Evolutionary conservation across 2,113 vertebrate genomes (phyloP).

Genomic region (Mormyrus iriodes): DNA sequence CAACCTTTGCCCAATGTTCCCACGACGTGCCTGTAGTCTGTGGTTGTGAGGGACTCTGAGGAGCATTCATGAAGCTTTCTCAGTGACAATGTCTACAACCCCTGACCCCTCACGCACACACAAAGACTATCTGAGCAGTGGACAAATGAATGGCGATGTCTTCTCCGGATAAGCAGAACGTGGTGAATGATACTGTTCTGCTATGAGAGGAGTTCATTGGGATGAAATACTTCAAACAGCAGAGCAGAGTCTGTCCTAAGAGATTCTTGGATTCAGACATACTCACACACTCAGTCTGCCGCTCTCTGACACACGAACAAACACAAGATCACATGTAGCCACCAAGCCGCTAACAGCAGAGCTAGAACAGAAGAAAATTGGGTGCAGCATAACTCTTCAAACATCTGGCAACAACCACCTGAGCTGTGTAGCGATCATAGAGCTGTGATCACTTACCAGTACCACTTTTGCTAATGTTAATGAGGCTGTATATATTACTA

Average conservation of each 20-base stretch:
- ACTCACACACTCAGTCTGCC: background rate
- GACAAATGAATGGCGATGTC: background rate
- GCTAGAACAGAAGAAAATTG: background rate
- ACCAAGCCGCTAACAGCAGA: background rate
- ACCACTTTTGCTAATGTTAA: background rate
- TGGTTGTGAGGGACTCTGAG: background rate
- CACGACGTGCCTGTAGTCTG: background rate
- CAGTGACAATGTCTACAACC: background rate
- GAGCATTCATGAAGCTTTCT: background rate
- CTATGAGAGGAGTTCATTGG: background rate
- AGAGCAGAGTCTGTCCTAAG: background rate
- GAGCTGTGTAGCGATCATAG: background rate
- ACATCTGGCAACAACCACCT: background rate
- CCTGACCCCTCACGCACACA: background rate
- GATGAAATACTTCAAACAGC: background rate
- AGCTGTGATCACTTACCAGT: background rate
- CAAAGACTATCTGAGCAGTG: background rate
- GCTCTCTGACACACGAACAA: background rate
- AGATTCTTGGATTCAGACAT: background rate
- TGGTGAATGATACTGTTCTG: background rate
- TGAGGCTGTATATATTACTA: background rate
- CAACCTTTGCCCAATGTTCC: background rate
- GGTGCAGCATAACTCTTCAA: background rate
- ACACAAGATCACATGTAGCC: background rate
- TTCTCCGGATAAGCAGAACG: background rate